Conservation (phyloP, 2,888 invertebrate species). For the Caenorhabditis parvicauda region DNA sequence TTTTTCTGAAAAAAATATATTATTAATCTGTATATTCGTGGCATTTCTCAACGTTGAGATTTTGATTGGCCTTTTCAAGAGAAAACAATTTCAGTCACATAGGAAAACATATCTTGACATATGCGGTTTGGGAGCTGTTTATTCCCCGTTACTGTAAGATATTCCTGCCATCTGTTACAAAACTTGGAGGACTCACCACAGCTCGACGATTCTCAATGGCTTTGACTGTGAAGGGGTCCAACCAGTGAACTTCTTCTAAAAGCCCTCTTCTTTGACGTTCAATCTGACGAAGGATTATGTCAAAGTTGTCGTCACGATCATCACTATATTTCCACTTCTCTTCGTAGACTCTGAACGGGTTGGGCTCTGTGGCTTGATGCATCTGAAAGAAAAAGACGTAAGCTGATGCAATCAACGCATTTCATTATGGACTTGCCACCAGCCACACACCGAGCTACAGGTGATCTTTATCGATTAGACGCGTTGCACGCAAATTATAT, state of each 20-base stretch:
- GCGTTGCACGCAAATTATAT: too few species aligned
- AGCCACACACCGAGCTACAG: too few species aligned
- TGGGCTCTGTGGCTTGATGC: slow-evolving; percentile 9
- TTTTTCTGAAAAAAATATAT: slow-evolving; percentile 24
- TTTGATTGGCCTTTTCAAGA: too few species aligned
- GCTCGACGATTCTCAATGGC: slow-evolving; percentile 82
- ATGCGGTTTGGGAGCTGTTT: too few species aligned
- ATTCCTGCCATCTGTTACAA: too few species aligned
- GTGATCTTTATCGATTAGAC: too few species aligned
- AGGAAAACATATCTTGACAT: too few species aligned
- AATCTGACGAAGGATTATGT: slow-evolving; percentile 20
- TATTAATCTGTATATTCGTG: too few species aligned
- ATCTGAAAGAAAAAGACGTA: not conserved
- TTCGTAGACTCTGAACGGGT: slow-evolving; percentile 16
- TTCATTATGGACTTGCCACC: too few species aligned
- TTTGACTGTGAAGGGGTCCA: slow-evolving; percentile 88
- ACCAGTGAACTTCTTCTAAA: slow-evolving; percentile 92
- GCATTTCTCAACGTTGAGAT: too few species aligned
- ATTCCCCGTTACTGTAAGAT: too few species aligned
- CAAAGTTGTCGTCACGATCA: slow-evolving; percentile 20
- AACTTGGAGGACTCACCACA: not conserved
- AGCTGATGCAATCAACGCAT: not conserved
- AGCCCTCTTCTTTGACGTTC: slow-evolving; percentile 70
- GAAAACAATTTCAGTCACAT: too few species aligned
- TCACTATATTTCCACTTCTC: slow-evolving; percentile 28